Evolutionary conservation across 1,140 invertebrate species (phyloP).

Genomic region (Microplitis demolitor): DNA sequence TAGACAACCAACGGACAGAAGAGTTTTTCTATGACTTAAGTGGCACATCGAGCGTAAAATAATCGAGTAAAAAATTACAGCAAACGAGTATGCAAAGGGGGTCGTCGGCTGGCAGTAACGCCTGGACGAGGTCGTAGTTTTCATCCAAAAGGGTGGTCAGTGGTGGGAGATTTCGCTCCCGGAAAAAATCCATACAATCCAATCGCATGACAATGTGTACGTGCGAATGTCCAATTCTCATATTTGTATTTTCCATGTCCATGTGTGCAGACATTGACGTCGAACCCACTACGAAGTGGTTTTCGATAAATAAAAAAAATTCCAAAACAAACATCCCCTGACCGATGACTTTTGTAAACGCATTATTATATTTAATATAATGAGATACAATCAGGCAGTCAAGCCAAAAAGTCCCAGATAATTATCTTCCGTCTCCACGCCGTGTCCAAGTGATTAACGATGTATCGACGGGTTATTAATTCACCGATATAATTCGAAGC

Average conservation of each 20-base stretch:
- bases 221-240: constrained; percentile 34
- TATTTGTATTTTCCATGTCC: not conserved
- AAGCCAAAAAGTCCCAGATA: no score
- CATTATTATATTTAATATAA: no score
- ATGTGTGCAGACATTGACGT: constrained; percentile 49
- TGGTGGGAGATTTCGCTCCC: constrained; percentile 10
- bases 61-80: no score
- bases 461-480: constrained; percentile 39
- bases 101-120: no score
- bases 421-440: not conserved
- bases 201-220: constrained; percentile 31
- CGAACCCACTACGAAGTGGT: constrained; percentile 49
- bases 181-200: constrained; percentile 37
- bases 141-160: constrained; percentile 15
- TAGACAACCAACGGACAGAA: no score
- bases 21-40: no score
- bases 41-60: no score
- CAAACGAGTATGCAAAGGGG: no score
- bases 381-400: no score
- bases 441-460: constrained; percentile 42
- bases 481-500: constrained; percentile 14
- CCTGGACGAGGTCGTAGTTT: not conserved
- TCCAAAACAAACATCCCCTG: constrained; percentile 26
- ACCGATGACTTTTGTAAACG: not conserved
- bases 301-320: constrained; percentile 50